Percentiles rank a stretch among this genome's conserved stretches.
These are phyloP conservation scores for Pelodiscus sinensis DNA, from an alignment of 2,113 vertebrate genomes.

Conservation along the genomic window DNA sequence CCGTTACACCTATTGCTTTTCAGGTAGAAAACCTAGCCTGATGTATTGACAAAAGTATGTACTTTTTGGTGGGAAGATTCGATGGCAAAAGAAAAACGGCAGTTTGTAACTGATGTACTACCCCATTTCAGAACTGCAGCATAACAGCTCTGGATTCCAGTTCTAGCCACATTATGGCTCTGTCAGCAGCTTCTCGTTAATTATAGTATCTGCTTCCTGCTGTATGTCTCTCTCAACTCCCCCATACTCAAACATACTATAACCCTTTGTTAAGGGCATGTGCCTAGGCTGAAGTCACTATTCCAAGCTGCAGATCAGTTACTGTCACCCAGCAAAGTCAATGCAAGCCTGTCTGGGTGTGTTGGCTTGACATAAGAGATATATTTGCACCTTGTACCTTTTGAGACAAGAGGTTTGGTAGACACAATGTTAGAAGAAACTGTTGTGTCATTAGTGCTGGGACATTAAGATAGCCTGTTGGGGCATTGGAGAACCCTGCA, in stretches of 20 bases:
- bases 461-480: background rate
- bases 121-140: background rate
- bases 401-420: background rate
- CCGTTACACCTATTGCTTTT: no score
- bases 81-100: conserved; percentile 51
- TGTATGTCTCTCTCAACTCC: fast-evolving
- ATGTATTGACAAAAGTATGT: background rate
- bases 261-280: background rate
- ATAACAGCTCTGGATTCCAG: fast-evolving
- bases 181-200: background rate
- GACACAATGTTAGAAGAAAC: background rate
- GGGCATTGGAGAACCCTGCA: background rate
- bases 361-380: background rate
- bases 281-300: background rate
- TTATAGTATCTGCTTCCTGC: background rate
- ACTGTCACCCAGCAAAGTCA: background rate
- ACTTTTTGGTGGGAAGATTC: conserved; percentile 30
- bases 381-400: background rate
- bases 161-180: fast-evolving
- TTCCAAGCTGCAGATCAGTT: background rate
- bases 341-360: background rate
- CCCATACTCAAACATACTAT: background rate
- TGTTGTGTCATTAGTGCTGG: background rate
- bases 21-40: no score
- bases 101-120: background rate